A percentile compares a stretch with the other conserved stretches of the same genome.
Conservation (phyloP, 1,140 invertebrate species). For the Trichogramma pretiosum region DNA sequence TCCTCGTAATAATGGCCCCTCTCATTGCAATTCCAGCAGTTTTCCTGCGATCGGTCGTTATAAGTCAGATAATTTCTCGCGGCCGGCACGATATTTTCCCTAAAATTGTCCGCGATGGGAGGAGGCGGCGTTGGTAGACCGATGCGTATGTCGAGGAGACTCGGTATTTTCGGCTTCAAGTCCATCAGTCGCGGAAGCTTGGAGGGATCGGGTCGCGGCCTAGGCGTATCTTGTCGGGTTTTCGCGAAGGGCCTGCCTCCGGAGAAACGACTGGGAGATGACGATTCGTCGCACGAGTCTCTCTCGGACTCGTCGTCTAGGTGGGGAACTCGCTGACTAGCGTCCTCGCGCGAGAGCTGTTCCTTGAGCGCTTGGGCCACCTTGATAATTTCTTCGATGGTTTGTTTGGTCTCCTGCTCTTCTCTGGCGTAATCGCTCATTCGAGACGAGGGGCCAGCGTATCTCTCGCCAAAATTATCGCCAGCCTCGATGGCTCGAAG, state of each 20-base stretch:
- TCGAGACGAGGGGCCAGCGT: too few species aligned
- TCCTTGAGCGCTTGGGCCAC: conserved; percentile 5
- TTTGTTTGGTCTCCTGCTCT: conserved; percentile 4
- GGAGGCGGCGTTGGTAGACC: too few species aligned
- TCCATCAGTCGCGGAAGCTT: conserved; percentile 5
- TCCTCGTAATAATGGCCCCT: background rate
- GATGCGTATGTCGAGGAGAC: conserved; percentile 4
- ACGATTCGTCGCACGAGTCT: background rate
- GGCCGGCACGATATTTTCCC: background rate
- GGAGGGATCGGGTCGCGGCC: background rate
- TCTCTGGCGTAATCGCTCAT: conserved; percentile 1
- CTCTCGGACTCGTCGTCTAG: background rate
- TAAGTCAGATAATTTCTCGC: background rate
- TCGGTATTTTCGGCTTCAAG: conserved; percentile 5
- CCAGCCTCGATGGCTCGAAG: background rate
- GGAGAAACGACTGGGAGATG: background rate
- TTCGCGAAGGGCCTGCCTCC: background rate
- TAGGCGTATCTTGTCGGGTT: background rate
- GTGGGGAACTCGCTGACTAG: background rate
- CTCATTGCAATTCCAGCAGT: conserved; percentile 9
- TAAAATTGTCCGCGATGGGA: background rate
- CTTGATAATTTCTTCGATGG: conserved; percentile 8
- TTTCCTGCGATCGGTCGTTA: background rate
- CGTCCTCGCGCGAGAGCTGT: background rate
- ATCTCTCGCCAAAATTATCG: background rate